Evolutionary conservation across 2,113 vertebrate genomes (phyloP), one percentile per base, ranked within the genome.

Genomic region (Catagonus wagneri): DNA sequence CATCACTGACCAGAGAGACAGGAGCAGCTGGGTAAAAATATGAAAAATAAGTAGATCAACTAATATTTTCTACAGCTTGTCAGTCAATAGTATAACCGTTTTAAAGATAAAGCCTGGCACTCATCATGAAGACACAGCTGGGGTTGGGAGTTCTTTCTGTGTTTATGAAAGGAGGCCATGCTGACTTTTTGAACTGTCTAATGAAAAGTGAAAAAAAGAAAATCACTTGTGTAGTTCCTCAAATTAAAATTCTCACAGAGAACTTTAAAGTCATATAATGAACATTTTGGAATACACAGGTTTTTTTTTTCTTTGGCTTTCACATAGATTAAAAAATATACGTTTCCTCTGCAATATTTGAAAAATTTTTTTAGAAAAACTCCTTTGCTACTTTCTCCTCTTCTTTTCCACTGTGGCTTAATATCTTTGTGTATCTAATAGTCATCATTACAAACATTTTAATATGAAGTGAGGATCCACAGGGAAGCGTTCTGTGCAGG

Each of bases 351-450:
- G 15, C 29, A 44, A 22, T 19, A 16, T 61, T 56, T 56, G 50
- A 27, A 5, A 10, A 5, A 36, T 34, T 58, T n/a, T 75, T 63
- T 36, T 1, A 63, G 65, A 71, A 29, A 61, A 75, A 50, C 32
- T 0, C 60, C 16, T 4, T 2, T 7, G 36, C 83, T 5, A 0
- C 17, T 36, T 19, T 15, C 14, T 4, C 17, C 20, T 1, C 56
- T 3, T 11, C 34, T 44, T 44, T 50, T 20, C 13, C n/a, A 19
- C 8, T 1, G 74, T 1, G 80, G 3, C 20, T 56, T 10, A 19
- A 8, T 29, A 74, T 34, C 3, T 20, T 3, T 19, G 2, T 1
- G 0, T 6, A 3, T 32, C 29, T 36, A 2, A 1, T 1, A 23
- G 4, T 69, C 34, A 6, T 61, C 11, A 1, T 2, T 4, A 13